Percentiles rank a stretch among this genome's conserved stretches.
Conservation (phyloP, 2,797 vertebrate genomes). For the Cryptoprocta ferox region DNA sequence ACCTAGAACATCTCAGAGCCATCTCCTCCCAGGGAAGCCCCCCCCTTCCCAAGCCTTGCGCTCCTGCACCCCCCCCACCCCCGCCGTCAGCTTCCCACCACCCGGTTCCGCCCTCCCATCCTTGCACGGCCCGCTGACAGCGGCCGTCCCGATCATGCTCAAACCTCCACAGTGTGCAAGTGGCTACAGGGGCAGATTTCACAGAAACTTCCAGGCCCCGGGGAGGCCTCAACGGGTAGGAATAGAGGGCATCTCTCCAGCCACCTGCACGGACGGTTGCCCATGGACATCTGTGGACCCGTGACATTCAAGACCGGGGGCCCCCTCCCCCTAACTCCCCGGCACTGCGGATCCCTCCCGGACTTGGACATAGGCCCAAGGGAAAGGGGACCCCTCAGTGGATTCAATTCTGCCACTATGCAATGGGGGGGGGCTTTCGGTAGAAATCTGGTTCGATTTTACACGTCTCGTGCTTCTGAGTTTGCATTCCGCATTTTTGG, state of each 20-base stretch:
- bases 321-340: not conserved
- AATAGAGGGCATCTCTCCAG: not conserved
- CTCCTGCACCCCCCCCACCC: not conserved
- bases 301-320: not conserved
- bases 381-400: not conserved
- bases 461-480: not conserved
- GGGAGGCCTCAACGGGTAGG: not conserved
- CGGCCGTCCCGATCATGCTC: not conserved
- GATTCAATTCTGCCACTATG: not conserved
- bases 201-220: not conserved
- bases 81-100: no score
- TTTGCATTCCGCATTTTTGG: not conserved
- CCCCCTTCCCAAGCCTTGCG: not conserved
- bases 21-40: not conserved
- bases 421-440: not conserved
- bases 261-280: not conserved
- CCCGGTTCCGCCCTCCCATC: not conserved
- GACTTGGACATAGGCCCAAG: not conserved
- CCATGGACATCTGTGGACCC: not conserved
- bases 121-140: accelerated
- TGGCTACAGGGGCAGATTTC: not conserved
- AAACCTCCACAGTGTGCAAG: not conserved
- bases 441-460: not conserved
- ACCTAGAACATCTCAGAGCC: not conserved
- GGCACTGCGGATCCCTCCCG: not conserved